Evolutionary conservation across 2,888 invertebrate species (phyloP).

Genomic region (Agrotis ipsilon): DNA sequence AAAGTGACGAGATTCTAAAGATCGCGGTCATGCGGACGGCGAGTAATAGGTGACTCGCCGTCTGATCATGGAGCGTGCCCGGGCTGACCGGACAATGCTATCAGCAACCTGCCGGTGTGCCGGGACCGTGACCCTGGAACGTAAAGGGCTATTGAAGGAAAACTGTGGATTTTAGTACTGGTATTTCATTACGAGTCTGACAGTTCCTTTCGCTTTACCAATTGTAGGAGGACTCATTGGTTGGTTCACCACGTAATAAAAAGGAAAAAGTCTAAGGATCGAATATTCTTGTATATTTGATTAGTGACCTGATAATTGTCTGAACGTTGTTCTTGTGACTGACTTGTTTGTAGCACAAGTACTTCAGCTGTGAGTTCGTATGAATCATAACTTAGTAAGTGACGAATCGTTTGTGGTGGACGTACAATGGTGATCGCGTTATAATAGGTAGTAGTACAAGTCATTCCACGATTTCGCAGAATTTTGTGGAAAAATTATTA

Average conservation of each 20-base stretch:
- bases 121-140: too few species aligned
- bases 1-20: not conserved
- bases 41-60: too few species aligned
- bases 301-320: conserved; percentile 54
- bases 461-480: conserved; percentile 37
- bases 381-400: conserved; percentile 62
- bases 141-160: too few species aligned
- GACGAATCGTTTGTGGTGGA: conserved; percentile 67
- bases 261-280: not conserved
- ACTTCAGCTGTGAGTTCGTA: conserved; percentile 55
- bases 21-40: too few species aligned
- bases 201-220: too few species aligned
- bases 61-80: too few species aligned
- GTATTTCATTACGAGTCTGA: too few species aligned
- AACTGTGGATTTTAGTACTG: too few species aligned
- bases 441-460: conserved; percentile 32
- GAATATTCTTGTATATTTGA: conserved; percentile 8
- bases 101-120: too few species aligned
- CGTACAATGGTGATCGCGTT: conserved; percentile 64
- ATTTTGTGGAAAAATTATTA: conserved; percentile 30
- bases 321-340: conserved; percentile 40
- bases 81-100: too few species aligned
- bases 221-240: too few species aligned
- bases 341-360: conserved; percentile 46
- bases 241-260: too few species aligned